Conservation (phyloP, 2,888 invertebrate species). For the Blera fallax region DNA sequence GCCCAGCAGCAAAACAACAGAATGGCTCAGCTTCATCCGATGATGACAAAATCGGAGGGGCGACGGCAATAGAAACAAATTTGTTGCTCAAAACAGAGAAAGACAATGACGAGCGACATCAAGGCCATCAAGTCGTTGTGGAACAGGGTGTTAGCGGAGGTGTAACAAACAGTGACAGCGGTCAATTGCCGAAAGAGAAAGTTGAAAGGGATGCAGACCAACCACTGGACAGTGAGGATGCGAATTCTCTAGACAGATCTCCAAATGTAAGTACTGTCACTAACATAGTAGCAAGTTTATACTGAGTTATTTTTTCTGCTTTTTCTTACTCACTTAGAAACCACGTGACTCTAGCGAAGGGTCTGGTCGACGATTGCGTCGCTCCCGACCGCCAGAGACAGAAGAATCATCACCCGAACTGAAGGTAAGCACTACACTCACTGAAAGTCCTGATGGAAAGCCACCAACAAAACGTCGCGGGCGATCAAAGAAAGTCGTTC, state of each 20-base stretch:
- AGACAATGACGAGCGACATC: constrained; percentile 49
- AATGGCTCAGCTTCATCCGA: constrained; percentile 43
- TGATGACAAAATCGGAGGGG: constrained; percentile 46
- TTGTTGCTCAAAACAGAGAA: constrained; percentile 45
- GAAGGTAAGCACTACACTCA: constrained; percentile 35
- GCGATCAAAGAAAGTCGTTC: constrained; percentile 74
- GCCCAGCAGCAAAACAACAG: neutral
- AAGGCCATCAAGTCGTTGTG: constrained; percentile 57
- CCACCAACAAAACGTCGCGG: constrained; percentile 73
- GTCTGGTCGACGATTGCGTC: constrained; percentile 76
- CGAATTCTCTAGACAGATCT: constrained; percentile 22
- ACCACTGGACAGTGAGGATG: constrained; percentile 42
- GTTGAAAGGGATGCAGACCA: constrained; percentile 6
- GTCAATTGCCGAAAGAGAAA: constrained; percentile 46
- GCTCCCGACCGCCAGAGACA: constrained; percentile 75
- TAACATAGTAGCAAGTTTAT: neutral
- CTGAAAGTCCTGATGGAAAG: constrained; percentile 16
- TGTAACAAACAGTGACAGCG: constrained; percentile 27
- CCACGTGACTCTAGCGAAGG: constrained; percentile 73
- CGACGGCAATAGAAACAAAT: constrained; percentile 25
- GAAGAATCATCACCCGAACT: constrained; percentile 44
- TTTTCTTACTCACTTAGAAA: constrained; percentile 67
- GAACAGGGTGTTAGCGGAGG: constrained; percentile 27
- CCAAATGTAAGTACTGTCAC: constrained; percentile 40
- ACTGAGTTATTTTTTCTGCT: neutral